phyloP scores from a whole-genome alignment of 1,140 invertebrate species.

The Lordiphosa collinella region DNA sequence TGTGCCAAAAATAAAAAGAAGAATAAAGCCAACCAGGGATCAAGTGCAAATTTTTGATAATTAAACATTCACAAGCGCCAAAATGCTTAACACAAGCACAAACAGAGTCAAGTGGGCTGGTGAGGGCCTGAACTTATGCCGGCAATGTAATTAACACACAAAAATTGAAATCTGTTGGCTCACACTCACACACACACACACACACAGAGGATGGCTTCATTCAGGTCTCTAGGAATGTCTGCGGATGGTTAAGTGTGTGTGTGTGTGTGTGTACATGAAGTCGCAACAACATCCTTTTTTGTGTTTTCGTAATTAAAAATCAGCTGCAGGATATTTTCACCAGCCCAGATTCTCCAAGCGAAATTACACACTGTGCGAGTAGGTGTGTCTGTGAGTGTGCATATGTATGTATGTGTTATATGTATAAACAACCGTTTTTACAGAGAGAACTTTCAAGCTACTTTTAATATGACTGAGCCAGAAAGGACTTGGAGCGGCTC shows the following conservation, averaged over 20 bases:
- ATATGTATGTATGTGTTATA: too few species aligned
- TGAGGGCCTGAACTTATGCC: conserved; percentile 49
- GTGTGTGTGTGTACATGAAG: conserved; percentile 36
- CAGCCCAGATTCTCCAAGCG: conserved; percentile 37
- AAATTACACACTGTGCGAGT: conserved; percentile 46
- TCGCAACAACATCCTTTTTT: conserved; percentile 66
- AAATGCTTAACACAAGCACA: conserved; percentile 66
- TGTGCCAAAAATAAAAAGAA: conserved; percentile 28
- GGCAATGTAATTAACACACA: conserved; percentile 74
- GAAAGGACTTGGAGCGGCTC: neutral
- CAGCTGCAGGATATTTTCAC: conserved; percentile 69
- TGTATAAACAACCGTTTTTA: conserved; percentile 47
- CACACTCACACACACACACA: conserved; percentile 26
- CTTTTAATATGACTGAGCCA: conserved; percentile 7
- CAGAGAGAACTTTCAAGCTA: conserved; percentile 2
- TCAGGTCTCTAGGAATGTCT: conserved; percentile 65
- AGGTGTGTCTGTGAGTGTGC: neutral
- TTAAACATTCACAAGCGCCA: conserved; percentile 72
- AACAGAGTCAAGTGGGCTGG: conserved; percentile 25
- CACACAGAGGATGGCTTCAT: conserved; percentile 52
- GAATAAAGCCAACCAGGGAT: conserved; percentile 35
- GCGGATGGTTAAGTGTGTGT: conserved; percentile 11
- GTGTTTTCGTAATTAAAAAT: conserved; percentile 73
- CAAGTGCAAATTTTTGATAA: conserved; percentile 73
- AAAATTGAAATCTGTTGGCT: conserved; percentile 71